Conservation (phyloP, 2,113 vertebrate species). For the Mormoops blainvillei region DNA sequence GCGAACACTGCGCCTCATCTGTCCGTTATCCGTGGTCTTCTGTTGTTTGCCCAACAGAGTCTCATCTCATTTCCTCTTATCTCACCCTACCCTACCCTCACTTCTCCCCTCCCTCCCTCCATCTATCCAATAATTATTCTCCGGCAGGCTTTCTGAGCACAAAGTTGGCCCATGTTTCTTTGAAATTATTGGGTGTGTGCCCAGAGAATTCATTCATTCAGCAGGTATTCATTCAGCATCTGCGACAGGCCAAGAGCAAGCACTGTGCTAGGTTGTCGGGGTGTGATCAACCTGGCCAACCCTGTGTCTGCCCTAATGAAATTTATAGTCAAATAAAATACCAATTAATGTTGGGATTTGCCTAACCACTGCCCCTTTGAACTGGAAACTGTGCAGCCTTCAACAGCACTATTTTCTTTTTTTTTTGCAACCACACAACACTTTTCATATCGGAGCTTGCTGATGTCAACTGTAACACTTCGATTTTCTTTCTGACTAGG, state of each 20-base stretch:
- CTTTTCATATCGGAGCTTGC: not conserved
- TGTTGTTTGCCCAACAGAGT: not conserved
- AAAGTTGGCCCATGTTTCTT: not conserved
- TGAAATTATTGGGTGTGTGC: not conserved
- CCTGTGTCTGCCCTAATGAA: not conserved
- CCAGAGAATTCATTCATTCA: not conserved
- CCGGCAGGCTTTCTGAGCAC: not conserved
- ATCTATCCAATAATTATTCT: not conserved
- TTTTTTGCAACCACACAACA: not conserved
- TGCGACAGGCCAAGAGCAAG: not conserved
- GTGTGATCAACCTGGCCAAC: not conserved
- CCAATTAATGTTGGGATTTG: slow-evolving; percentile 18
- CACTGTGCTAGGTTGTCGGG: not conserved
- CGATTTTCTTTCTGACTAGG: not conserved
- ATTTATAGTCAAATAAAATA: slow-evolving; percentile 46
- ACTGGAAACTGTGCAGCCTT: not conserved
- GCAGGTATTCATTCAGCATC: not conserved
- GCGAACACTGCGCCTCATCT: not conserved
- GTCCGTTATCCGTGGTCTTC: not conserved
- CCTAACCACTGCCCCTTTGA: slow-evolving; percentile 1
- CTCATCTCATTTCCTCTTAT: not conserved
- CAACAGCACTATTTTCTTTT: not conserved
- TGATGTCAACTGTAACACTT: not conserved
- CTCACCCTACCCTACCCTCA: not conserved
- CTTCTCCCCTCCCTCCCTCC: not conserved